phyloP scores from a whole-genome alignment of 2,113 vertebrate genomes.

The Brevimyrus niger region DNA sequence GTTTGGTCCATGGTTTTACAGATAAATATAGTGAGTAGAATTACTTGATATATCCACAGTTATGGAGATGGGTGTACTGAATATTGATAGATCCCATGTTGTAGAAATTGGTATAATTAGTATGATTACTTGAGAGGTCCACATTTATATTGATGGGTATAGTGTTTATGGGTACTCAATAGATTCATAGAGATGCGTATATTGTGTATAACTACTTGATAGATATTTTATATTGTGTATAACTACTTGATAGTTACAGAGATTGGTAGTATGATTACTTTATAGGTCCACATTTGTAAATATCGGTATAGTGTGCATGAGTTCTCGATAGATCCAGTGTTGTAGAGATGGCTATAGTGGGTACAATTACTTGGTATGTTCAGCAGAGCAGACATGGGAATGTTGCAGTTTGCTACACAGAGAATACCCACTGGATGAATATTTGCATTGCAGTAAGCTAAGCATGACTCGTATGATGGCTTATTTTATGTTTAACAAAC shows the following conservation, averaged over 20 bases:
- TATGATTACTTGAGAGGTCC: neutral
- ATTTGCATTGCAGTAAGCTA: conserved; percentile 30
- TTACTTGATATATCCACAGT: neutral
- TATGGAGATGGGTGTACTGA: neutral
- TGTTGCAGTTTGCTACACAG: conserved; percentile 9
- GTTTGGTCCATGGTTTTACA: too few relatives aligned
- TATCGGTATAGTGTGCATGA: neutral
- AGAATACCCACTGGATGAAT: conserved; percentile 4
- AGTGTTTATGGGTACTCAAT: neutral
- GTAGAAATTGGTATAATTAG: too few relatives aligned
- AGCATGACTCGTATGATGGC: conserved; percentile 25
- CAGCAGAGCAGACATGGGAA: neutral
- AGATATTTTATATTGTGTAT: neutral
- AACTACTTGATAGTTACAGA: neutral
- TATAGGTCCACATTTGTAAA: neutral
- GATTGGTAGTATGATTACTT: neutral
- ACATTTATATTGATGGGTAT: neutral
- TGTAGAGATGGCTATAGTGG: neutral
- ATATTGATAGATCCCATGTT: neutral
- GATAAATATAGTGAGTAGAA: neutral
- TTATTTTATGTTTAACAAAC: conserved; percentile 19
- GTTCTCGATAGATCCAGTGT: neutral
- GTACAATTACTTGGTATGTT: neutral
- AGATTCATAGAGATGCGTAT: too few relatives aligned
- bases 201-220: neutral